These are phyloP conservation scores for Trissolcus basalis DNA, from an alignment of 1,140 invertebrate genomes.

Conservation along the genomic window DNA sequence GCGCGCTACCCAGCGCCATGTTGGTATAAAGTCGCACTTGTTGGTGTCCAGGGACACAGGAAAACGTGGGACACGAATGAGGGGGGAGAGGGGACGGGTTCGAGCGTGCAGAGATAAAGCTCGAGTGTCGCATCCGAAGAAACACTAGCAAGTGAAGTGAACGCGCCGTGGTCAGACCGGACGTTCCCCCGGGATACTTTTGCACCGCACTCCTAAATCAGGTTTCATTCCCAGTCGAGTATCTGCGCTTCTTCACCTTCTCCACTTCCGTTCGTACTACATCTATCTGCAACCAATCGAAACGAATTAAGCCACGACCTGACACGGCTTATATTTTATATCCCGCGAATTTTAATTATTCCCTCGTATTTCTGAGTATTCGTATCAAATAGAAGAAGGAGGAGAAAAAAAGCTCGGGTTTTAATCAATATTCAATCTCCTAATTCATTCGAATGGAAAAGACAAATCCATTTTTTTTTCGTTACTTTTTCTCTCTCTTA, in stretches of 20 bases:
- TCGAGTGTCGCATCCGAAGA: conserved; percentile 67
- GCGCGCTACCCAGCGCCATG: conserved; percentile 67
- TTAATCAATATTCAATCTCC: conserved; percentile 9
- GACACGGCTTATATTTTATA: conserved; percentile 38
- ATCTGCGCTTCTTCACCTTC: conserved; percentile 64
- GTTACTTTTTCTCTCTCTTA: too few relatives aligned
- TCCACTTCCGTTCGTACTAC: conserved; percentile 34
- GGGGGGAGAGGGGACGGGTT: conserved; percentile 12
- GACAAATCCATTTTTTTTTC: too few relatives aligned
- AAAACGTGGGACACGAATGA: conserved; percentile 64
- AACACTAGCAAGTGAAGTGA: conserved; percentile 71
- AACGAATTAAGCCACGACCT: conserved; percentile 44
- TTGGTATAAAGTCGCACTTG: conserved; percentile 74
- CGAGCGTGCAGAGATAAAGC: conserved; percentile 55
- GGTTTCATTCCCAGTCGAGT: conserved; percentile 71
- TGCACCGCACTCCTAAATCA: conserved; percentile 75
- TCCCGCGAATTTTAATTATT: conserved; percentile 22
- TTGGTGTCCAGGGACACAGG: conserved; percentile 70
- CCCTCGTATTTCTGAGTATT: conserved; percentile 2
- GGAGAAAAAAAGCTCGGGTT: not conserved
- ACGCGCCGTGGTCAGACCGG: conserved; percentile 69
- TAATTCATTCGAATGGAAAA: not conserved
- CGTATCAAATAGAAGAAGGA: not conserved
- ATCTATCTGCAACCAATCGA: conserved; percentile 49
- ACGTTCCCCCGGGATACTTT: conserved; percentile 71